Percentiles rank a stretch among this genome's conserved stretches.
phyloP scores from a whole-genome alignment of 2,113 vertebrate species.

The Platycercus adscitus region DNA sequence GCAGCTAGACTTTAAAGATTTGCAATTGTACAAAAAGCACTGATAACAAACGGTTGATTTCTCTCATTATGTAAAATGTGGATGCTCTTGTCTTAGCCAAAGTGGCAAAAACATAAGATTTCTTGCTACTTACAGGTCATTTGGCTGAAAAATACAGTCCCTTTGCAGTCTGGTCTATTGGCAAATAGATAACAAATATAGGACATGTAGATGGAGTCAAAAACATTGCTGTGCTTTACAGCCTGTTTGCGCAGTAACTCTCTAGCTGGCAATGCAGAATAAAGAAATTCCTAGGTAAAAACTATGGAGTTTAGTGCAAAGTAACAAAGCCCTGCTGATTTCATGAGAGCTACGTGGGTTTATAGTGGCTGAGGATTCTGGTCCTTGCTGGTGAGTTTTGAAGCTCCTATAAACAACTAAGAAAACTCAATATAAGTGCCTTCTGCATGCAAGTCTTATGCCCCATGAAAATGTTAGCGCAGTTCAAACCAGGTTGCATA shows the following conservation, averaged over 20 bases:
- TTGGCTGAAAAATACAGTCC: constrained; percentile 65
- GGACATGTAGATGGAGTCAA: constrained; percentile 61
- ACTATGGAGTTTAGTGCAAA: neutral
- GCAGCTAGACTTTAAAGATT: constrained; percentile 58
- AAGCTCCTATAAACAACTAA: neutral
- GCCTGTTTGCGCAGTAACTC: constrained; percentile 36
- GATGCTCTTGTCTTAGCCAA: constrained; percentile 48
- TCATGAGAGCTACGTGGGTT: neutral
- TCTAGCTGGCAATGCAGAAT: neutral
- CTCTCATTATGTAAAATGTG: constrained; percentile 65
- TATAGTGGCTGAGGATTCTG: neutral
- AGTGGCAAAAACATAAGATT: constrained; percentile 53
- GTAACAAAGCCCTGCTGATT: neutral
- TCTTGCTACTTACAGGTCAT: constrained; percentile 61
- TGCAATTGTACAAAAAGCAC: constrained; percentile 57
- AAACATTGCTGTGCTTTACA: constrained; percentile 57
- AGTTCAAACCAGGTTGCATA: neutral
- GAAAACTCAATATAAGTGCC: neutral
- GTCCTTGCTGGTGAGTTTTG: neutral
- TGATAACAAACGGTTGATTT: constrained; percentile 68
- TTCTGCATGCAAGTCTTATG: neutral
- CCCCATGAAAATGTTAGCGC: neutral
- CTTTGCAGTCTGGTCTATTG: constrained; percentile 63
- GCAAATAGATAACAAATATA: constrained; percentile 74
- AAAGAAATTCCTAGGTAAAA: constrained; percentile 17